Evolutionary conservation across 2,888 invertebrate species (phyloP).

Genomic region (Octonoba sinensis): DNA sequence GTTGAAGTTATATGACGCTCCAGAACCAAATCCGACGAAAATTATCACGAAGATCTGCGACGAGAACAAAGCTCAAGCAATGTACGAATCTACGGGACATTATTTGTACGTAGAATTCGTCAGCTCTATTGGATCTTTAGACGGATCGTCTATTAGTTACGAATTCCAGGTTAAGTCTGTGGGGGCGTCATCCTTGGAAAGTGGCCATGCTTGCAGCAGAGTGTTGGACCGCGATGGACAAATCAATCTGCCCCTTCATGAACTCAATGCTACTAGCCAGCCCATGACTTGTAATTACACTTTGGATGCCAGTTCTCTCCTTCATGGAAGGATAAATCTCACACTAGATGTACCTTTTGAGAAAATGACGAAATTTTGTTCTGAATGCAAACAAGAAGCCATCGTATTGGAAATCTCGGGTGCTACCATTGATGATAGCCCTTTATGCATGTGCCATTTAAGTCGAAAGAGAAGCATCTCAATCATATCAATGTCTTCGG

Average conservation of each 20-base stretch:
- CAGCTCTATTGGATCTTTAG: conserved; percentile 92
- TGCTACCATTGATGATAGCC: conserved; percentile 55
- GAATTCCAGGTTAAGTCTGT: conserved; percentile 66
- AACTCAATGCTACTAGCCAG: conserved; percentile 56
- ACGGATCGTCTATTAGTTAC: conserved; percentile 83
- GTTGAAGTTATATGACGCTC: conserved; percentile 88
- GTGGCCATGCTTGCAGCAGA: conserved; percentile 60
- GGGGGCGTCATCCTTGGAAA: conserved; percentile 56
- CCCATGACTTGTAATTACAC: conserved; percentile 66
- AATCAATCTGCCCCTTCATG: conserved; percentile 48
- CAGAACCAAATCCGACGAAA: conserved; percentile 87
- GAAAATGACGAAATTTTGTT: conserved; percentile 53
- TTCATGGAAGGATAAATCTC: conserved; percentile 68
- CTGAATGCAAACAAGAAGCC: conserved; percentile 58
- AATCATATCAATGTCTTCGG: conserved; percentile 51
- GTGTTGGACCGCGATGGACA: conserved; percentile 57
- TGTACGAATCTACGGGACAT: conserved; percentile 65
- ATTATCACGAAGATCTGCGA: conserved; percentile 96
- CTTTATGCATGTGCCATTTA: conserved; percentile 51
- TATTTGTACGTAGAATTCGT: conserved; percentile 65
- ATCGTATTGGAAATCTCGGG: conserved; percentile 56
- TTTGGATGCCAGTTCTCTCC: conserved; percentile 67
- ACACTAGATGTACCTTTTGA: conserved; percentile 66
- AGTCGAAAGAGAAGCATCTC: conserved; percentile 36
- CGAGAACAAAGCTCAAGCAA: conserved; percentile 73